Percentiles rank a stretch among this genome's conserved stretches.
Evolutionary conservation across 2,797 vertebrate genomes (phyloP).

Genomic region (Thamnophis elegans): DNA sequence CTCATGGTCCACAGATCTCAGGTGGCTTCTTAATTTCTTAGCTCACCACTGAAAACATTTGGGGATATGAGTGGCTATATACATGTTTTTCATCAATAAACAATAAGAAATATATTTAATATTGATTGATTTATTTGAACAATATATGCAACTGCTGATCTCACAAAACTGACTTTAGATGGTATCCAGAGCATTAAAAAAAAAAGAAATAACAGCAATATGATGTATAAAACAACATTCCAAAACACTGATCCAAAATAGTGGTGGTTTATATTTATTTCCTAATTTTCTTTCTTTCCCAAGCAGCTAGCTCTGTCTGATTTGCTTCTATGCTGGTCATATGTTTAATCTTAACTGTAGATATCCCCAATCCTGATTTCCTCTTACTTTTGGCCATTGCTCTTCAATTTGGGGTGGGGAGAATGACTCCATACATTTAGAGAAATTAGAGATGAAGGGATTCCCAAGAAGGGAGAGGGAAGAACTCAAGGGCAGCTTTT

Average conservation of each 20-base stretch:
- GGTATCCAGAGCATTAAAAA: not conserved
- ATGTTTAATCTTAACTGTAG: not conserved
- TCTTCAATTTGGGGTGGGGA: not conserved
- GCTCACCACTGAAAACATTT: not conserved
- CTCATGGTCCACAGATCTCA: not conserved
- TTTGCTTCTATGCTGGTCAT: not conserved
- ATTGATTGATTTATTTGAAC: not conserved
- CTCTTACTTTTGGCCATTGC: not conserved
- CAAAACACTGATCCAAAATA: not conserved
- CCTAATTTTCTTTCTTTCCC: not conserved
- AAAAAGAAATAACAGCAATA: not conserved
- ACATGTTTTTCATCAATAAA: not conserved
- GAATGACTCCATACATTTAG: not conserved
- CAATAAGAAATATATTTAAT: not conserved
- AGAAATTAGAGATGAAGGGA: not conserved
- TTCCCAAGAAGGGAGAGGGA: not conserved
- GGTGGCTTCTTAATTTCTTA: not conserved
- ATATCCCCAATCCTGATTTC: not conserved
- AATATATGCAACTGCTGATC: not conserved
- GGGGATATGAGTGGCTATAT: not conserved
- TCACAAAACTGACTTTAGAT: not conserved
- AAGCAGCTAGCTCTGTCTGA: not conserved
- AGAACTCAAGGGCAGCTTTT: not conserved
- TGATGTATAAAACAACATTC: not conserved
- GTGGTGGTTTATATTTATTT: not conserved